phyloP scores from a whole-genome alignment of 2,888 invertebrate genomes.

The Lithophane semibrunnea region DNA sequence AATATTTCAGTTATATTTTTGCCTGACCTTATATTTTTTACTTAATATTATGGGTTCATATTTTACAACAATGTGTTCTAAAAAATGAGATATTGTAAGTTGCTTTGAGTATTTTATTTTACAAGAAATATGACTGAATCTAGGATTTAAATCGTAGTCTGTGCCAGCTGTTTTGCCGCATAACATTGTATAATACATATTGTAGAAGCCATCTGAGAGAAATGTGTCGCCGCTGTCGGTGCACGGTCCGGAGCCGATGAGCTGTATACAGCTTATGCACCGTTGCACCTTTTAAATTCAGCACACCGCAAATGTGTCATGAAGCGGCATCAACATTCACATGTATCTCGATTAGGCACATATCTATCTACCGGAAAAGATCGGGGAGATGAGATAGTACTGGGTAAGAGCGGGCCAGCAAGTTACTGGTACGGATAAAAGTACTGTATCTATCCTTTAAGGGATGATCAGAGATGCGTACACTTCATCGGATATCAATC shows the following conservation, averaged over 20 bases:
- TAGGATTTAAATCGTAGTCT: conserved; percentile 33
- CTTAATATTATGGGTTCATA: conserved; percentile 32
- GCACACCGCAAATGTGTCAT: conserved; percentile 15
- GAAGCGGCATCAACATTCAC: conserved; percentile 24
- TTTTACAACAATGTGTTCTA: conserved; percentile 41
- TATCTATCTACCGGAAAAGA: conserved; percentile 2
- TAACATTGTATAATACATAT: conserved; percentile 42
- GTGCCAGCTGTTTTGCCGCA: conserved; percentile 44
- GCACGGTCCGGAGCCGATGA: conserved; percentile 32
- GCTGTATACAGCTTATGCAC: conserved; percentile 49
- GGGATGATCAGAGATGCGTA: conserved; percentile 39
- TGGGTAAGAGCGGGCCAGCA: not conserved
- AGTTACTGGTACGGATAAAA: conserved; percentile 34
- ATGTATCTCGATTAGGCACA: conserved; percentile 8
- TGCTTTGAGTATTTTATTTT: conserved; percentile 45
- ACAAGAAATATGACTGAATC: conserved; percentile 38
- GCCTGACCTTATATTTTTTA: conserved; percentile 41
- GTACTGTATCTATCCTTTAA: conserved; percentile 12
- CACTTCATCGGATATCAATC: conserved; percentile 58
- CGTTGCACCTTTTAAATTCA: conserved; percentile 50
- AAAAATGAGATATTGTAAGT: conserved; percentile 39
- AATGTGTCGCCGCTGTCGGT: conserved; percentile 27
- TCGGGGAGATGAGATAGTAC: not conserved
- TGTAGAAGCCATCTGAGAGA: conserved; percentile 41
- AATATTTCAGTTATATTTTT: conserved; percentile 47